These are phyloP conservation scores for Esox lucius DNA, from an alignment of 2,797 vertebrate species.

Conservation along the genomic window DNA sequence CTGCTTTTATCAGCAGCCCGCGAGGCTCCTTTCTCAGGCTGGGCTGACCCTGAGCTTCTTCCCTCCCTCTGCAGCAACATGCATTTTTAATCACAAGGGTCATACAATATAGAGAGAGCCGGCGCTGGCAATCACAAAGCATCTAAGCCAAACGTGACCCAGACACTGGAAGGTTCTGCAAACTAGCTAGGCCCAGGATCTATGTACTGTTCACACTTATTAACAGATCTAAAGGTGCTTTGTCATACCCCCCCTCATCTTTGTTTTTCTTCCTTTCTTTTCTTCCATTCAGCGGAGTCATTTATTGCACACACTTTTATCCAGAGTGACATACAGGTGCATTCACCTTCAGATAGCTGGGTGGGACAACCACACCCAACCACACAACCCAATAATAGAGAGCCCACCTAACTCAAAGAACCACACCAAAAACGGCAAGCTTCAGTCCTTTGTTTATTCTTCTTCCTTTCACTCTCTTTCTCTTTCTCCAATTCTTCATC, in stretches of 20 bases:
- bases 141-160: neutral
- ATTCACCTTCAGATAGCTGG: too few relatives aligned
- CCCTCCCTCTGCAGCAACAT: constrained; percentile 50
- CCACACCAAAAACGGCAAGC: too few relatives aligned
- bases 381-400: too few relatives aligned
- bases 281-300: neutral
- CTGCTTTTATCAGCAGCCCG: constrained; percentile 71
- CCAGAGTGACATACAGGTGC: too few relatives aligned
- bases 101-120: constrained; percentile 70
- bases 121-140: constrained; percentile 70
- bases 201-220: neutral
- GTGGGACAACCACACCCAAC: too few relatives aligned
- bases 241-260: neutral
- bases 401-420: too few relatives aligned
- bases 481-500: constrained; percentile 34
- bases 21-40: constrained; percentile 66
- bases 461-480: constrained; percentile 9
- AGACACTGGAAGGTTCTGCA: neutral
- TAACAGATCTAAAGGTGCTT: constrained; percentile 15
- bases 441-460: too few relatives aligned
- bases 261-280: too few relatives aligned
- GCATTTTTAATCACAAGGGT: constrained; percentile 77
- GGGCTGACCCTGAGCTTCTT: constrained; percentile 58
- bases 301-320: too few relatives aligned
- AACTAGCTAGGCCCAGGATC: neutral